Base-by-base conservation (phyloP, 2,888 invertebrate species). In the Agriopis marginaria region DNA sequence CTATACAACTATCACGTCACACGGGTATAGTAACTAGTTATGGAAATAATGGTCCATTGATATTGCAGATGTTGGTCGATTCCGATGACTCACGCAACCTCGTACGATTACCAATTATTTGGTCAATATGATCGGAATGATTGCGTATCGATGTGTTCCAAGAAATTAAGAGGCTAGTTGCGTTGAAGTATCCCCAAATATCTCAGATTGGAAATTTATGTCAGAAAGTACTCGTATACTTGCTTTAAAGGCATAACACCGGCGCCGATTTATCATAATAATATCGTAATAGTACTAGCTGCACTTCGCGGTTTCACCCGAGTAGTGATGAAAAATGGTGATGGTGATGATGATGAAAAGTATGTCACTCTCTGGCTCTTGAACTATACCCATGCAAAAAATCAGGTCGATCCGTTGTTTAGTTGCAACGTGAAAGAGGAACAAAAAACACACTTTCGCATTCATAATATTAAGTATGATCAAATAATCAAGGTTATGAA, bases 1-100 rank as follows among this genome's bases (percentile, higher is more conserved):
- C 69, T 53, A 10, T 64, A 64, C 70, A 69, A 67, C 62, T 65
- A 62, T 65, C 64, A 76, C 78, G 77, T 80, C 78, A 79, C 74
- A 75, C 71, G 75, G 70, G 71, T 72, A 67, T 84, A 81, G 79
- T 74, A 77, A 79, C 79, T 74, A 75, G 82, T 82, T 82, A 79
- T 81, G 81, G 83, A 63, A 84, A 88, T 88, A 87, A 84, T 85
- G 80, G 80, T 80, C 81, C 82, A 86, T 81, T 82, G 81, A 84
- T 79, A 79, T 75, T 62, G 75, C 75, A 77, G 78, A 84, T 82
- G 82, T 81, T 80, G 81, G 80, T 75, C 76, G 70, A 71, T 60
- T 55, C 66, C 65, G 76, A 76, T 89, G 90, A 90, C 71, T 90
- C 89, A 90, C 77, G 9, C 77, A 75, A 74, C 78, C 79, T 73